phyloP scores from a whole-genome alignment of 1,140 invertebrate genomes.

The Apis cerana region DNA sequence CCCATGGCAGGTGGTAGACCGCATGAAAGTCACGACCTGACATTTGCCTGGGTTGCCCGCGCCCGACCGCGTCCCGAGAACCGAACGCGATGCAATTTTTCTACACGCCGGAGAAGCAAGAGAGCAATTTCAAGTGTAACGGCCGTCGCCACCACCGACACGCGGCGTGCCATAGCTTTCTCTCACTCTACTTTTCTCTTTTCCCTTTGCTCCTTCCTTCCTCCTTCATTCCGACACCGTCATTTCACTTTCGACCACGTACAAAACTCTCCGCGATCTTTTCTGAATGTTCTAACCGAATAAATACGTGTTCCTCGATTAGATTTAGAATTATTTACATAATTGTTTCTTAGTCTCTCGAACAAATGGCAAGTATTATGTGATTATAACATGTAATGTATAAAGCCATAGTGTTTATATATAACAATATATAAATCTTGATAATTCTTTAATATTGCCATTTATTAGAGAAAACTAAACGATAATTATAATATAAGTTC shows the following conservation, averaged over 20 bases:
- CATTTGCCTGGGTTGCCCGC: constrained; percentile 73
- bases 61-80: constrained; percentile 67
- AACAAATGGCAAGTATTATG: too few relatives aligned
- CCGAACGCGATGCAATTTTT: constrained; percentile 75
- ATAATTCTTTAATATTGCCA: too few relatives aligned
- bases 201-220: constrained; percentile 28
- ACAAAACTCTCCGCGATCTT: constrained; percentile 48
- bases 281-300: neutral
- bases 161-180: constrained; percentile 56
- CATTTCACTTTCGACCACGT: constrained; percentile 61
- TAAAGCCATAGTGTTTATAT: too few relatives aligned
- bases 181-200: constrained; percentile 26
- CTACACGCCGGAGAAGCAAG: constrained; percentile 52
- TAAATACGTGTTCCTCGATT: too few relatives aligned
- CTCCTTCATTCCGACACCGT: constrained; percentile 43
- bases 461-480: too few relatives aligned
- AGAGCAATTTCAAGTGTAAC: constrained; percentile 68
- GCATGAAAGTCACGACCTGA: constrained; percentile 79
- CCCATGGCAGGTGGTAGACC: constrained; percentile 77
- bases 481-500: too few relatives aligned
- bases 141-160: constrained; percentile 54
- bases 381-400: too few relatives aligned
- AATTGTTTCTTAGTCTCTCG: too few relatives aligned
- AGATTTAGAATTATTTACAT: too few relatives aligned
- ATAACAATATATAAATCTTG: too few relatives aligned